Evolutionary conservation across 2,797 vertebrate species (phyloP).

Genomic region (Capromys pilorides): DNA sequence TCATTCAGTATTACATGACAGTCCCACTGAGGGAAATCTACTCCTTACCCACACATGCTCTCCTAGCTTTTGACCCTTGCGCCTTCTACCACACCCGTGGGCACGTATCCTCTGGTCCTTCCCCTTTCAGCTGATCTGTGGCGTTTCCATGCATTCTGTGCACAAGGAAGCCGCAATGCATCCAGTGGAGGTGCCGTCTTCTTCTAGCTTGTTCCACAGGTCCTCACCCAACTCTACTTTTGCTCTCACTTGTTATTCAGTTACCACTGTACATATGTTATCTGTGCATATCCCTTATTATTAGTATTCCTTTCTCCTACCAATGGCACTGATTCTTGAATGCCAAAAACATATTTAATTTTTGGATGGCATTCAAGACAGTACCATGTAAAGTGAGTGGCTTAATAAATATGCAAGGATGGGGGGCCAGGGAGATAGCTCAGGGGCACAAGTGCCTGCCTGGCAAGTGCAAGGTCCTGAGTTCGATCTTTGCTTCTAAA

Average conservation of each 20-base stretch:
- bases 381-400: neutral
- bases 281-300: neutral
- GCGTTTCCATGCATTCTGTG: neutral
- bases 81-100: neutral
- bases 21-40: neutral
- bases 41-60: neutral
- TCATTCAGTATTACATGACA: neutral
- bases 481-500: too few species aligned
- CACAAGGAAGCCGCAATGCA: neutral
- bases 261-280: neutral
- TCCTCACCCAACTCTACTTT: neutral
- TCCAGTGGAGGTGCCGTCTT: accelerated
- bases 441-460: too few species aligned
- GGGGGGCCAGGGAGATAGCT: too few species aligned
- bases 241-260: neutral
- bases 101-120: accelerated
- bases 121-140: neutral
- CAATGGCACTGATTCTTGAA: neutral
- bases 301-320: neutral
- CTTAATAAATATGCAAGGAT: too few species aligned
- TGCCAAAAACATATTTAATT: neutral
- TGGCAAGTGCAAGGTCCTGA: too few species aligned
- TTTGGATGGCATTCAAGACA: neutral
- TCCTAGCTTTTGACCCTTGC: neutral
- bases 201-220: neutral